Evolutionary conservation across 2,888 invertebrate genomes (phyloP), one percentile per base, ranked within the genome.

Genomic region (Dicyrtomina minuta): DNA sequence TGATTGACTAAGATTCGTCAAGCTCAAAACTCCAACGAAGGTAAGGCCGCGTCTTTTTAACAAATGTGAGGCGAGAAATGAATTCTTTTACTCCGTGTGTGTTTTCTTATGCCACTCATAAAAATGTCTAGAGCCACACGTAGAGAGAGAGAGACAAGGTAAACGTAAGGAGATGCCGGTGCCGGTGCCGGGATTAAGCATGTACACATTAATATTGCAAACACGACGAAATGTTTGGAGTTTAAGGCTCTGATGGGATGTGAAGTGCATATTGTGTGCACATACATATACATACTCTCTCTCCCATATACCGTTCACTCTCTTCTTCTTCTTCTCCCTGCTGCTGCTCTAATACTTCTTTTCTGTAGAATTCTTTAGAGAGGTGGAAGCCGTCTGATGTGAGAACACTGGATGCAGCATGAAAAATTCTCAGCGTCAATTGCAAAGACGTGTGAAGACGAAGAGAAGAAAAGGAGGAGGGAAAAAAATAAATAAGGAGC

Each of bases 191-290:
- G 39, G 1, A 58, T 39, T 58, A 4, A 58, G 33, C 26, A 58
- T 58, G 58, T 44, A 22, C 22, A 43, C 60, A 60, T 60, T 60
- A 60, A 60, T 60, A 60, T 60, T 60, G 44, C 60, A 60, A 60
- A 60, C 60, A 60, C 60, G 60, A 60, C 15, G 67, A 53, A n/a
- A 49, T 60, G 41, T 53, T 24, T 67, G 53, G 39, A 59, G 60
- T 60, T 46, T 4, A 46, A n/a, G n/a, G 13, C 46, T 33, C 8
- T 8, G n/a, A n/a, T n/a, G n/a, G n/a, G n/a, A 33, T 33, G 33
- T 33, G 33, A 33, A 33, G 33, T 8, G 33, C 3, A 8, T 8
- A 33, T 8, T 5, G 8, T 6, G n/a, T 46, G 3, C 17, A 6
- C 46, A 4, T 46, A 46, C 46, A 46, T 12, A 12, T 46, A 46